Conservation (phyloP, 2,797 vertebrate species). For the Pipistrellus nathusii region DNA sequence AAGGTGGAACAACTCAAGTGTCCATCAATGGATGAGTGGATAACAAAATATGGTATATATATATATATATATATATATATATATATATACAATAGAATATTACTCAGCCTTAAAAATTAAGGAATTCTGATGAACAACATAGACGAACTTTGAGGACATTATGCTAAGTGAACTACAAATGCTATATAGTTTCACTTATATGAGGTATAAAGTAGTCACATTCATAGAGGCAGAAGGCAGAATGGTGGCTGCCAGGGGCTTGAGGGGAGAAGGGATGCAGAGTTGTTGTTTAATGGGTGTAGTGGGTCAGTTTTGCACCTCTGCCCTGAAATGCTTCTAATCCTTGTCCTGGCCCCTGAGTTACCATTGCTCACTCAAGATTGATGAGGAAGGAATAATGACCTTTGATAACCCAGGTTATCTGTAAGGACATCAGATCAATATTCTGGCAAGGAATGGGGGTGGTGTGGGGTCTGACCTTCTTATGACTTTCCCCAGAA, state of each 20-base stretch:
- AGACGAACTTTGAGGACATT: neutral
- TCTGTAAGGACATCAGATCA: neutral
- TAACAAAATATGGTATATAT: neutral
- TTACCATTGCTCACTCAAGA: neutral
- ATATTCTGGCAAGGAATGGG: neutral
- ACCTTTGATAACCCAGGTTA: neutral
- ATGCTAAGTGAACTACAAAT: neutral
- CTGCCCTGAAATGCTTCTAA: neutral
- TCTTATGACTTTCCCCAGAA: neutral
- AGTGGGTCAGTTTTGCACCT: neutral
- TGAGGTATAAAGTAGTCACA: neutral
- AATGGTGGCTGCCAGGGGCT: neutral
- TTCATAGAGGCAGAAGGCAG: neutral
- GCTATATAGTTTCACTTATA: neutral
- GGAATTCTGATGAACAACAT: neutral
- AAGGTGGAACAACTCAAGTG: neutral
- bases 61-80: neutral
- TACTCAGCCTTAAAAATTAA: neutral
- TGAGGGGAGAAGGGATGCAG: neutral
- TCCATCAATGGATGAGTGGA: neutral
- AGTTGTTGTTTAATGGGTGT: neutral
- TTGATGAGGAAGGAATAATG: neutral
- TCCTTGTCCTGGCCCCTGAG: neutral
- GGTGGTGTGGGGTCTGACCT: neutral
- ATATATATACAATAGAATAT: neutral